Conservation (phyloP, 2,797 vertebrate genomes). For the Cuculus canorus region DNA sequence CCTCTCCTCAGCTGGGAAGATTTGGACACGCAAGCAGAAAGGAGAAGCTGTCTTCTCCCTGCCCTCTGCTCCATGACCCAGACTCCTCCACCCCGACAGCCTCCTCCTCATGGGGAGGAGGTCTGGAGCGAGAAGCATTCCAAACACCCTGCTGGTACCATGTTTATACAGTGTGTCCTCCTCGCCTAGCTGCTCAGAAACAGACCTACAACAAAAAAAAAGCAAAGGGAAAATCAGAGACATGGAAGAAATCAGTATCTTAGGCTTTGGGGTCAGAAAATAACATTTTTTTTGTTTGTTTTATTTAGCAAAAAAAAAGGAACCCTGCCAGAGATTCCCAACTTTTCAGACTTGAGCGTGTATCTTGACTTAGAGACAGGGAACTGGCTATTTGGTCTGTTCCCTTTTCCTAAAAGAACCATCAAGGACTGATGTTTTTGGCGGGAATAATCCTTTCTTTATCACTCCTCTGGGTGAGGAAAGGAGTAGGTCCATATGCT, state of each 20-base stretch:
- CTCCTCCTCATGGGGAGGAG: slow-evolving; percentile 43
- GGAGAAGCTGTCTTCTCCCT: slow-evolving; percentile 38
- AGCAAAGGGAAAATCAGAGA: background rate
- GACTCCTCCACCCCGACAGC: slow-evolving; percentile 51
- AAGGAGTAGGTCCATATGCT: background rate
- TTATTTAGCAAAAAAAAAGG: background rate
- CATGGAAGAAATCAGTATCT: slow-evolving; percentile 24
- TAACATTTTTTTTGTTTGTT: slow-evolving; percentile 40
- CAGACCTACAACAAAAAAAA: background rate
- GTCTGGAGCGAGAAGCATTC: slow-evolving; percentile 73
- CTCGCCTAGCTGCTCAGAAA: slow-evolving; percentile 44
- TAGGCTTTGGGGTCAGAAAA: slow-evolving; percentile 25
- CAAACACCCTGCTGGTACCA: slow-evolving; percentile 69
- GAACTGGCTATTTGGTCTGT: background rate
- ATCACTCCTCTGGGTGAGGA: background rate
- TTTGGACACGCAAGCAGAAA: slow-evolving; percentile 52
- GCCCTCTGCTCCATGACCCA: slow-evolving; percentile 64
- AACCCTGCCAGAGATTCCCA: background rate
- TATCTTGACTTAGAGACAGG: background rate
- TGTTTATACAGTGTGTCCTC: slow-evolving; percentile 75
- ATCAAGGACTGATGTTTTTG: background rate
- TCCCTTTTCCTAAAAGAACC: slow-evolving; percentile 1
- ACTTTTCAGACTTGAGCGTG: slow-evolving; percentile 32
- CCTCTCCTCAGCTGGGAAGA: slow-evolving; percentile 54
- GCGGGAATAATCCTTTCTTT: background rate